Evolutionary conservation across 2,888 invertebrate genomes (phyloP), one percentile per base, ranked within the genome.

Genomic region (Rhagium mordax): DNA sequence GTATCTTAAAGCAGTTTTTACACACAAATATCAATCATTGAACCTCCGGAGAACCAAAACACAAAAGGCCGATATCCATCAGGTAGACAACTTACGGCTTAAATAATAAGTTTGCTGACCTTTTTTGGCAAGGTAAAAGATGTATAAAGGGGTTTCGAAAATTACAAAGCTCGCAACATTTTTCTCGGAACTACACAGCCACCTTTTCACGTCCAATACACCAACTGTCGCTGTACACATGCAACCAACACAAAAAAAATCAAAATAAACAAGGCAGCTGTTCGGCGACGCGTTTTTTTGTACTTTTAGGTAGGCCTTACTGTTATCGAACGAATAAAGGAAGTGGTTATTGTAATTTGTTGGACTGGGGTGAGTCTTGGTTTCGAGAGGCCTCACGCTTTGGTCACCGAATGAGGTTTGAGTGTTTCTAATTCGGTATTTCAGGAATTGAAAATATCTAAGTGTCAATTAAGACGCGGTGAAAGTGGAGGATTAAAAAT

Each of bases 141-240:
- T 61, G 24, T 49, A 67, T 41, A 67, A 74, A 74, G 53, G 70
- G 51, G 59, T 74, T 62, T 57, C 20, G 70, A 69, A 72, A 76
- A 66, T 74, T 74, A 71, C 70, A 72, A 67, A 64, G 70, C 33
- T 51, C 13, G 24, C 55, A 55, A 61, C 47, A 62, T 69, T 59
- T 72, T 72, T 74, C 68, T 74, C 60, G 53, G 62, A 72, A 76
- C 51, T 24, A 33, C 33, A 68, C 67, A 55, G 29, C 66, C 68
- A 68, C 67, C 68, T 69, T 69, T 64, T 18, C 64, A 16, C 21
- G 66, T 59, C 27, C 74, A 48, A 64, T 61, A 68, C 61, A 59
- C 77, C 77, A 77, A 73, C 75, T 77, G 77, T 71, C 71, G 75
- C 65, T 8, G 55, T n/a, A 53, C 57, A 64, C 77, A 77, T 71